phyloP scores from a whole-genome alignment of 1,140 invertebrate genomes.

The Ectropis grisescens region DNA sequence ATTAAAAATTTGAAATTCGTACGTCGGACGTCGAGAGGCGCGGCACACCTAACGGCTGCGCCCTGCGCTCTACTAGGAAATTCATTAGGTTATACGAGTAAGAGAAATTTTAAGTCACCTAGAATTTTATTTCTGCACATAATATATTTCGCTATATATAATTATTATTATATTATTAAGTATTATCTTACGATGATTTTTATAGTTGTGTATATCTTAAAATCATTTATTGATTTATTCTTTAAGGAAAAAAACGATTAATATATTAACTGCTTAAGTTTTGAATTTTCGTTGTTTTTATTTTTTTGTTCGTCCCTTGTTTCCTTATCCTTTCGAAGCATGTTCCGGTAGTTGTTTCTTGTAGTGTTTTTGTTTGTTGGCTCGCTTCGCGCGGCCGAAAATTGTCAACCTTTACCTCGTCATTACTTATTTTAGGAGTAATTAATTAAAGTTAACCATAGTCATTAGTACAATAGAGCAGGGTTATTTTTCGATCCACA shows the following conservation, averaged over 20 bases:
- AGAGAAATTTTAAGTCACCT: slow-evolving; percentile 74
- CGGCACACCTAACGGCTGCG: slow-evolving; percentile 17
- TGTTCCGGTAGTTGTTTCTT: slow-evolving; percentile 30
- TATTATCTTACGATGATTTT: slow-evolving; percentile 68
- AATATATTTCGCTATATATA: slow-evolving; percentile 75
- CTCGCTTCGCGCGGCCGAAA: slow-evolving; percentile 37
- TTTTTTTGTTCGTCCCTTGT: slow-evolving; percentile 42
- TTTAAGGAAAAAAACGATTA: slow-evolving; percentile 68
- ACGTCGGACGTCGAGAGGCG: slow-evolving; percentile 54
- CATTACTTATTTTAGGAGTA: slow-evolving; percentile 65
- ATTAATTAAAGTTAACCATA: slow-evolving; percentile 68
- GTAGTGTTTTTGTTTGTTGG: slow-evolving; percentile 33
- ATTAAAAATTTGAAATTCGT: slow-evolving; percentile 59
- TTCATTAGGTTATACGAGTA: slow-evolving; percentile 66
- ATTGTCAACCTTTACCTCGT: slow-evolving; percentile 66
- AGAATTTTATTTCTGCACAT: slow-evolving; percentile 75
- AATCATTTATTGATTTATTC: slow-evolving; percentile 69
- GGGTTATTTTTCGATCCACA: slow-evolving; percentile 69
- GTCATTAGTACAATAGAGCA: slow-evolving; percentile 67
- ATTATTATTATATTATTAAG: slow-evolving; percentile 69
- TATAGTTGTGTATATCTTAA: slow-evolving; percentile 70
- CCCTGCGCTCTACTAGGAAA: slow-evolving; percentile 53
- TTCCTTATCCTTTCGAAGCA: slow-evolving; percentile 38
- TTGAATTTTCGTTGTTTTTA: slow-evolving; percentile 61
- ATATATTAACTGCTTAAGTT: slow-evolving; percentile 70